Base-by-base conservation (phyloP, 2,888 invertebrate genomes). In the Physocephala rufipes region DNA sequence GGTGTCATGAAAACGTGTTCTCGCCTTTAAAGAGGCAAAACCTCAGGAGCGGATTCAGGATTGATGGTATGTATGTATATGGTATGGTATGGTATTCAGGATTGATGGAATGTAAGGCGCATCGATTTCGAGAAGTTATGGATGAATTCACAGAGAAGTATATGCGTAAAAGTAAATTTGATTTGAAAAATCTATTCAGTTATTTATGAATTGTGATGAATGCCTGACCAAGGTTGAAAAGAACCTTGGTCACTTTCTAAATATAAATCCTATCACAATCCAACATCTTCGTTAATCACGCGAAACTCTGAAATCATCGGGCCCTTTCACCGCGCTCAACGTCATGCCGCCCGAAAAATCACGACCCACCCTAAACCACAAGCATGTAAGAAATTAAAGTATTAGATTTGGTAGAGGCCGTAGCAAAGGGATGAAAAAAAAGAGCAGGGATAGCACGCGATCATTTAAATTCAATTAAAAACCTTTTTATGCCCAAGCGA, bases 381-480 rank as follows among this genome's bases (percentile, higher is more conserved):
- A 81, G 80, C 78, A 77, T 78, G 79, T n/a, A 78, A 80, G 80
- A 82, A 82, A 83, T 82, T 82, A 82, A 79, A 78, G 82, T 77
- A 83, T 82, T 82, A 82, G 36, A 78, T 74, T 70, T 73, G 58
- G 72, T 66, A 26, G 30, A 67, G 15, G 21, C 36, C 36, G 53
- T 21, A 15, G 51, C 67, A 55, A 70, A 62, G 72, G 74, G 71
- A 53, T 72, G 75, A 69, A 68, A 30, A n/a, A n/a, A 47, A n/a
- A 24, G 43, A 36, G 72, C 67, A 73, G 66, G 72, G 73, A 75
- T 79, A 77, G 80, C 5, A 79, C 79, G 78, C 79, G 85, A 84
- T 84, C 84, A 80, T 85, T 84, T 84, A 84, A 83, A 82, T 84
- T 84, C 82, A 84, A 85, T 84, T 84, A 84, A 82, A 84, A 83